Evolutionary conservation across 2,888 invertebrate genomes (phyloP).

Genomic region (Dasypogon diadema): DNA sequence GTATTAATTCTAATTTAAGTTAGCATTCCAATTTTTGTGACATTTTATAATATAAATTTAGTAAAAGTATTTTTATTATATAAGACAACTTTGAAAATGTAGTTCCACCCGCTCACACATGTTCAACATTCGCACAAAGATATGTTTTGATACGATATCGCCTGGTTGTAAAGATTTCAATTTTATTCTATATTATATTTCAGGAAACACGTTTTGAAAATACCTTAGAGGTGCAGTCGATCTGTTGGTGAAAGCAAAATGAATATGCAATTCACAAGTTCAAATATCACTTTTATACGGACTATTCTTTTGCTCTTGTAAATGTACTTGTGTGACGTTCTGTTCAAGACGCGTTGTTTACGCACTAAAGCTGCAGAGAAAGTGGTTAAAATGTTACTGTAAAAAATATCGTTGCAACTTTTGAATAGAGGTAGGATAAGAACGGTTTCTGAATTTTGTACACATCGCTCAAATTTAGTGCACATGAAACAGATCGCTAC

Average conservation of each 20-base stretch:
- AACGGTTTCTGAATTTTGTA: background rate
- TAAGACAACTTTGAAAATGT: constrained; percentile 41
- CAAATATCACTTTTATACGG: background rate
- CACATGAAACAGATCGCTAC: background rate
- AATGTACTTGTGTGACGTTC: background rate
- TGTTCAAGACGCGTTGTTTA: background rate
- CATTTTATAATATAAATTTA: constrained; percentile 34
- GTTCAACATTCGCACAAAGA: constrained; percentile 63
- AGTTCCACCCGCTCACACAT: constrained; percentile 50
- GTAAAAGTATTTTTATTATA: constrained; percentile 33
- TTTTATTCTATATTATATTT: constrained; percentile 46
- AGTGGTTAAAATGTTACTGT: background rate
- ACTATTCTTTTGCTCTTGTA: background rate
- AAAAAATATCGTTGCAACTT: background rate
- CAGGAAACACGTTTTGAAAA: constrained; percentile 10
- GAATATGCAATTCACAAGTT: background rate
- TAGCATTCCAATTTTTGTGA: constrained; percentile 21
- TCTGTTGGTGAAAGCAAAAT: background rate
- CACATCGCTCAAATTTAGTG: background rate
- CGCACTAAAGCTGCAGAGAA: background rate
- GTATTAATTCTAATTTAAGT: constrained; percentile 13
- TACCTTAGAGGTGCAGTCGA: background rate
- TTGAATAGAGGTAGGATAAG: constrained; percentile 3
- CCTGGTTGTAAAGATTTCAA: constrained; percentile 63
- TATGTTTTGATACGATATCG: constrained; percentile 69